Evolutionary conservation across 2,113 vertebrate genomes (phyloP).

Genomic region (Athene noctua): DNA sequence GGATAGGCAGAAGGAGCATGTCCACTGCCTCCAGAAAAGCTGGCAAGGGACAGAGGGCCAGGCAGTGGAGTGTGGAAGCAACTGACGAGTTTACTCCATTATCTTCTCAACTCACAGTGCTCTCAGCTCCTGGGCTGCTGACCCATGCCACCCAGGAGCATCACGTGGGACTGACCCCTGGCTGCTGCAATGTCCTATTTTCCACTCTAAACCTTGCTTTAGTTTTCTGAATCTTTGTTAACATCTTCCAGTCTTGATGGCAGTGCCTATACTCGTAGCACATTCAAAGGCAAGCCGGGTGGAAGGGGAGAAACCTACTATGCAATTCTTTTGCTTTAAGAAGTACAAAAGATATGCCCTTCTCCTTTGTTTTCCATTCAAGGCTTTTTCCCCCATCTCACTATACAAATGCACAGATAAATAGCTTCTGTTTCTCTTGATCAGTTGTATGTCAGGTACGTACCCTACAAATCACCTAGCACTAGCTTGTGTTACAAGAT

Average conservation of each 20-base stretch:
- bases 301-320: not conserved
- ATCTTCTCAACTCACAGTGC: not conserved
- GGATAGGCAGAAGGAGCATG: not conserved
- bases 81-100: not conserved
- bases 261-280: not conserved
- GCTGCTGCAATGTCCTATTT: not conserved
- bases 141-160: accelerated
- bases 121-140: not conserved
- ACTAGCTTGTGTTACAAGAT: not conserved
- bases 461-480: not conserved
- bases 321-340: not conserved
- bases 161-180: not conserved
- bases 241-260: not conserved
- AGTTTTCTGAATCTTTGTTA: not conserved
- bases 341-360: not conserved
- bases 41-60: not conserved
- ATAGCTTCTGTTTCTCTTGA: not conserved
- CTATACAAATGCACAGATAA: not conserved
- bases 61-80: accelerated
- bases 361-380: not conserved
- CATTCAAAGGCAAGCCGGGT: not conserved
- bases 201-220: not conserved
- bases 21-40: not conserved
- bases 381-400: not conserved
- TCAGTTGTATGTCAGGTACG: not conserved